Base-by-base conservation (phyloP, 1,140 invertebrate species). In the Pachypeltis micranthus region DNA sequence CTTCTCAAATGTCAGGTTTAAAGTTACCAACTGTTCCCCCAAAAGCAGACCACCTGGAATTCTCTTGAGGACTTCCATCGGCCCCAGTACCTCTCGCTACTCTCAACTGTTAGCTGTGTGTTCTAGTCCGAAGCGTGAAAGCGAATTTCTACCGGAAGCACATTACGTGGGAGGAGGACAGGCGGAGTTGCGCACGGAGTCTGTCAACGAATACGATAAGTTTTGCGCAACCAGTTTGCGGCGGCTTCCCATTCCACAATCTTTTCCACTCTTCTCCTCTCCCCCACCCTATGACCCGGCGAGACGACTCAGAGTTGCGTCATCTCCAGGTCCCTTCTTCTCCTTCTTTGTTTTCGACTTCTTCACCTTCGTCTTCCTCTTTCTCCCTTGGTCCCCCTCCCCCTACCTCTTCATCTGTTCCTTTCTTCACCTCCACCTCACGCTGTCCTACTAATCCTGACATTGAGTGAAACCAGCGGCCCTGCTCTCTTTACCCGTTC, bases 301-400 rank as follows among this genome's bases (percentile, higher is more conserved):
- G n/a, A n/a, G n/a, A n/a, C n/a, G n/a, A n/a, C n/a, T n/a, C n/a
- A n/a, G n/a, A n/a, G n/a, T n/a, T n/a, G n/a, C n/a, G n/a, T n/a
- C n/a, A n/a, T n/a, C n/a, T n/a, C n/a, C n/a, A n/a, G n/a, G n/a
- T n/a, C n/a, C n/a, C n/a, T n/a, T n/a, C n/a, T n/a, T n/a, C n/a
- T n/a, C n/a, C n/a, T n/a, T n/a, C n/a, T n/a, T n/a, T n/a, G n/a
- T n/a, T n/a, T n/a, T n/a, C n/a, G n/a, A n/a, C n/a, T n/a, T n/a
- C n/a, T n/a, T n/a, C n/a, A n/a, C n/a, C n/a, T 54, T 23, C 24
- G n/a, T 54, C 47, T 23, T 54, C 47, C 47, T 54, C 47, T 54
- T 23, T 54, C 47, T 54, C 47, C 24, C 47, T 54, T 23, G n/a
- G 19, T 57, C 25, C 26, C 55, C 26, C 55, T 57, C 25, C 26